A percentile compares a stretch with the other conserved stretches of the same genome.
Evolutionary conservation across 2,797 vertebrate species (phyloP).

Genomic region (Vireo griseus): DNA sequence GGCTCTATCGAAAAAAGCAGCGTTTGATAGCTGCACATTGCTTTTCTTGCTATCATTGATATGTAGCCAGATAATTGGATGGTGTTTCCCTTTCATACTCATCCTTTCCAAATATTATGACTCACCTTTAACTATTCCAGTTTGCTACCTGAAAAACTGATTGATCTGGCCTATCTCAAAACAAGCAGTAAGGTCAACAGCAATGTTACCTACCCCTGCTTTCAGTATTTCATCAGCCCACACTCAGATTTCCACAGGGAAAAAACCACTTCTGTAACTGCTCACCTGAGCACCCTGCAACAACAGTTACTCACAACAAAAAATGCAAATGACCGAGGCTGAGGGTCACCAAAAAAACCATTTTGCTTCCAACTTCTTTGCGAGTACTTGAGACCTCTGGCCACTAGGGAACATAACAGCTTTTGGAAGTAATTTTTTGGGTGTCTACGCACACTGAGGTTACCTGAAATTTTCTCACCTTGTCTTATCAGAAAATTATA

Average conservation of each 20-base stretch:
- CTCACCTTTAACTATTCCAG: neutral
- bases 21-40: neutral
- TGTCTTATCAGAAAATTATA: neutral
- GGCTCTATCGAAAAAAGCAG: neutral
- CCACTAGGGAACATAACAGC: neutral
- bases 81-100: neutral
- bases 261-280: neutral
- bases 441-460: neutral
- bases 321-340: neutral
- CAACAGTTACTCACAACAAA: neutral
- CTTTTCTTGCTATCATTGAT: neutral
- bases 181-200: neutral
- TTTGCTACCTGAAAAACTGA: neutral
- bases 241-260: neutral
- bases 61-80: neutral
- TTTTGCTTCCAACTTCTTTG: neutral
- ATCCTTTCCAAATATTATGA: neutral
- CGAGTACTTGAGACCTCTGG: neutral
- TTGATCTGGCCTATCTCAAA: neutral
- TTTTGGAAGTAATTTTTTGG: neutral
- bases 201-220: neutral
- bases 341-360: neutral
- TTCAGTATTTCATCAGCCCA: neutral
- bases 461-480: neutral
- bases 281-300: neutral